Base-by-base conservation (phyloP, 2,888 invertebrate genomes). In the Lissonota sp. region DNA sequence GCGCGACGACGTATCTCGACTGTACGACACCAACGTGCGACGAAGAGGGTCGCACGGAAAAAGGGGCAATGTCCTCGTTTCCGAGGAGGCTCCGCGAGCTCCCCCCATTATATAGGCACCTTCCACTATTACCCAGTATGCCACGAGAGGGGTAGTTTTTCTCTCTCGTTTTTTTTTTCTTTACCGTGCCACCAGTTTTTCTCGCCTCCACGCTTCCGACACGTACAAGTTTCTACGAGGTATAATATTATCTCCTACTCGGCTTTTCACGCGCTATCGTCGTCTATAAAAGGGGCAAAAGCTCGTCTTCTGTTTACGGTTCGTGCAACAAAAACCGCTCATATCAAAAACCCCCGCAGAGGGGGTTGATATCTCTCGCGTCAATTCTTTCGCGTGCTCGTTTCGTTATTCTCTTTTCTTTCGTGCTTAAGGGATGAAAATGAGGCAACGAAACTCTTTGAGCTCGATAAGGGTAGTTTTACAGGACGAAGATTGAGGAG, bases 11-110 rank as follows among this genome's bases (percentile, higher is more conserved):
- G 82, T 83, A 79, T 82, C 79, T 82, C 76, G 70, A 55, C 72
- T 60, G 64, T 8, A 16, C 10, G 58, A 60, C 64, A 49, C 26
- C 66, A 44, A 64, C 72, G 74, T 26, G 67, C 57, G 73, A 53
- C 76, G 79, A 79, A 53, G 72, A 79, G 76, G 77, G 77, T 75
- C 57, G 79, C 73, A 75, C 79, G 82, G 79, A 74, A 80, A 81
- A 83, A 84, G 83, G 84, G 79, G 87, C 87, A 88, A 88, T 88
- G 88, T 87, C 88, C 88, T 88, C 88, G 74, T 88, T 88, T 88
- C 83, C 82, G 84, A 85, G 84, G 73, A 77, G 71, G 60, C 73
- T 75, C 67, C 40, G 7, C 66, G 60, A 39, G 49, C 5, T 51
- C 58, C 60, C 49, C 58, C 58, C 58, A 58, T 73, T 62, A 66